Percentiles rank a stretch among this genome's conserved stretches.
Evolutionary conservation across 2,113 vertebrate species (phyloP).

Genomic region (Phrynosoma blainvillii): DNA sequence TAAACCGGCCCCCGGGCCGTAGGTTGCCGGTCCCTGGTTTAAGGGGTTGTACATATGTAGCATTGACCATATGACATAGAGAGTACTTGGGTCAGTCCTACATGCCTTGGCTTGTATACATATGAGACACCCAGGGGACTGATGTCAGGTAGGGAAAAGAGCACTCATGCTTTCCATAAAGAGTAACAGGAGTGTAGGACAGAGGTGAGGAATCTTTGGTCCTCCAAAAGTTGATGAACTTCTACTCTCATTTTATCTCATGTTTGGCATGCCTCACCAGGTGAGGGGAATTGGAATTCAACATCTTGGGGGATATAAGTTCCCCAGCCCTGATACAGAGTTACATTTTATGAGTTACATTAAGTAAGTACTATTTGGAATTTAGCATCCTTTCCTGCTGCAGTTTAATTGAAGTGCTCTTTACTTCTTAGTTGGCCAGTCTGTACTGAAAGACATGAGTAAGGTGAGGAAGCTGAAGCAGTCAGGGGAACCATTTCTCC

Average conservation of each 20-base stretch:
- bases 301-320: not conserved
- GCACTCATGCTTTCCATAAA: not conserved
- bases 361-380: not conserved
- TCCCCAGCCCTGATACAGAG: not conserved
- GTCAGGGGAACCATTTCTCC: conserved; percentile 96
- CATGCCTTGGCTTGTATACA: no score
- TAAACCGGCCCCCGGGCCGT: no score
- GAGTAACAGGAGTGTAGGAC: not conserved
- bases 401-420: conserved; percentile 40
- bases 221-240: not conserved
- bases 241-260: not conserved
- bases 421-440: conserved; percentile 87
- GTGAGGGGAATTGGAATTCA: not conserved
- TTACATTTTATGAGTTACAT: not conserved
- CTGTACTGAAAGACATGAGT: conserved; percentile 93
- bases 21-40: no score
- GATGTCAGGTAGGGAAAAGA: not conserved
- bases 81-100: not conserved
- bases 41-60: not conserved
- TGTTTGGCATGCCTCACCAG: not conserved
- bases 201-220: not conserved
- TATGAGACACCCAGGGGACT: no score
- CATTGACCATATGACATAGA: not conserved
- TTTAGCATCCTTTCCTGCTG: conserved; percentile 24
- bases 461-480: conserved; percentile 97